A percentile compares a stretch with the other conserved stretches of the same genome.
phyloP scores from a whole-genome alignment of 2,797 vertebrate species.

The Sorex maritimensis region DNA sequence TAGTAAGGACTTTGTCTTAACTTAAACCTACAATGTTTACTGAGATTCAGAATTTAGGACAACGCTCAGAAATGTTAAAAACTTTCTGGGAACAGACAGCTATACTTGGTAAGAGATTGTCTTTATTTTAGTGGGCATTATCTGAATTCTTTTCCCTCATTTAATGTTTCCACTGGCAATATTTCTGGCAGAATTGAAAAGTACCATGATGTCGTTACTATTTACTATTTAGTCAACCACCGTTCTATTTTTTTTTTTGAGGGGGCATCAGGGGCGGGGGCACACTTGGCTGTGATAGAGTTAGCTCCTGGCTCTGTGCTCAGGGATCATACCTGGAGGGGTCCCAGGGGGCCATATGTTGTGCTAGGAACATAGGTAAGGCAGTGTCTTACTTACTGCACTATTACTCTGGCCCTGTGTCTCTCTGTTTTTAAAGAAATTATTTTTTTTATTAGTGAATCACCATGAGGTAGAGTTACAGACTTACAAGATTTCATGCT shows the following conservation, averaged over 20 bases:
- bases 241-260: not conserved
- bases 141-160: not conserved
- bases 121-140: not conserved
- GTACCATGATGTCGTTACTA: not conserved
- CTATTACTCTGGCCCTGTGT: too few species aligned
- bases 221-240: not conserved
- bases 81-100: not conserved
- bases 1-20: slow-evolving; percentile 23
- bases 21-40: slow-evolving; percentile 20
- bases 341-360: too few species aligned
- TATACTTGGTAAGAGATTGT: not conserved
- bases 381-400: too few species aligned
- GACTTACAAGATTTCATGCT: too few species aligned
- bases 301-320: too few species aligned
- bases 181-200: slow-evolving; percentile 27
- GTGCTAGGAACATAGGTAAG: too few species aligned
- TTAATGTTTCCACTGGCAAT: not conserved
- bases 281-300: too few species aligned
- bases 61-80: not conserved
- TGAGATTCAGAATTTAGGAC: not conserved
- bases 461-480: too few species aligned
- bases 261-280: too few species aligned
- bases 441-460: too few species aligned
- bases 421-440: too few species aligned
- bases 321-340: not conserved